A percentile compares a stretch with the other conserved stretches of the same genome.
phyloP scores from a whole-genome alignment of 2,113 vertebrate species.

The Ahaetulla prasina region DNA sequence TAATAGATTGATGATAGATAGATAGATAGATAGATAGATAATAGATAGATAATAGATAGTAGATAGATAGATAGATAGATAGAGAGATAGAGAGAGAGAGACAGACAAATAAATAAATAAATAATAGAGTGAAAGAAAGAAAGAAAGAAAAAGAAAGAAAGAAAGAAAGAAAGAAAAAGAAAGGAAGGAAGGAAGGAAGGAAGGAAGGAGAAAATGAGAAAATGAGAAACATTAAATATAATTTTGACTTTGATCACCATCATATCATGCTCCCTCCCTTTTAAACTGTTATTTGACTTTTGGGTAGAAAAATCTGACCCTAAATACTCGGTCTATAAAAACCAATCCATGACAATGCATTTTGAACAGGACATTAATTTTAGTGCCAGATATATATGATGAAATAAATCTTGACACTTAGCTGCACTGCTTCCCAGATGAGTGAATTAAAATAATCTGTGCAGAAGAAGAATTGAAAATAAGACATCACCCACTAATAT shows the following conservation, averaged over 20 bases:
- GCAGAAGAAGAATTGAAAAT: background rate
- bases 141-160: fast-evolving
- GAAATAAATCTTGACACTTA: conserved; percentile 12
- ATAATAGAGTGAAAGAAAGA: no score
- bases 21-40: background rate
- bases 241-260: background rate
- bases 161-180: background rate
- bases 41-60: background rate
- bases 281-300: background rate
- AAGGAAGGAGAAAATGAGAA: background rate
- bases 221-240: background rate
- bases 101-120: no score
- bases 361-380: conserved; percentile 19
- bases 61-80: no score
- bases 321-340: background rate
- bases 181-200: background rate
- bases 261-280: background rate
- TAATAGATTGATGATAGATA: background rate
- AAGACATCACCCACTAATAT: background rate
- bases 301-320: background rate
- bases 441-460: background rate
- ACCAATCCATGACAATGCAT: background rate
- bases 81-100: background rate
- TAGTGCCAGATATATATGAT: background rate
- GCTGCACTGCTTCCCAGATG: background rate